Conservation (phyloP, 2,888 invertebrate genomes). For the Troglohyphantes excavatus region DNA sequence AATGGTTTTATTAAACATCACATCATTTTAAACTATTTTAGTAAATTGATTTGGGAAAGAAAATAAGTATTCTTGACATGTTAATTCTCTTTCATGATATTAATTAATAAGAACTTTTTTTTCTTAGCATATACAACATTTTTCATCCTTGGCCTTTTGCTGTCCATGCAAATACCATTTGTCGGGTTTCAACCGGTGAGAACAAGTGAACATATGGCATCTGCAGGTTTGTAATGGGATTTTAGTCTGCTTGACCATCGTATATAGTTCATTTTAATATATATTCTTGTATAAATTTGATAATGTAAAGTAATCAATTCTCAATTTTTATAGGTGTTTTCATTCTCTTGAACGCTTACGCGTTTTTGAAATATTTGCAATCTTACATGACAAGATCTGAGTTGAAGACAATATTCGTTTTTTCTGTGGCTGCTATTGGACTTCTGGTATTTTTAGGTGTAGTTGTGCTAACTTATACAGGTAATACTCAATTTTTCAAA, state of each 20-base stretch:
- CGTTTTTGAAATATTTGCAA: constrained; percentile 92
- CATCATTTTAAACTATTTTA: too few relatives aligned
- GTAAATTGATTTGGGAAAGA: too few relatives aligned
- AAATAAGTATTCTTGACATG: too few relatives aligned
- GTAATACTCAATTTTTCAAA: constrained; percentile 83
- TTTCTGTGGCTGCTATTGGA: constrained; percentile 88
- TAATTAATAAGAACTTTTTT: constrained; percentile 41
- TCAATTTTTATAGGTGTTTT: constrained; percentile 90
- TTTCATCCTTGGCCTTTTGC: constrained; percentile 96
- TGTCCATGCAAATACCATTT: constrained; percentile 96
- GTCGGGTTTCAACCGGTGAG: constrained; percentile 97
- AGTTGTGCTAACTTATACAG: constrained; percentile 93
- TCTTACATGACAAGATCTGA: constrained; percentile 93
- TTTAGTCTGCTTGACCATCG: not conserved
- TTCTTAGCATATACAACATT: constrained; percentile 96
- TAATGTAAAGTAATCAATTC: not conserved
- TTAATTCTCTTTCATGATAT: too few relatives aligned
- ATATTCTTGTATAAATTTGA: not conserved
- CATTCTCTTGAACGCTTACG: constrained; percentile 94
- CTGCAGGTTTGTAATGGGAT: constrained; percentile 86
- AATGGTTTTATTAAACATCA: too few relatives aligned
- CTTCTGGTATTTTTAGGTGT: constrained; percentile 91
- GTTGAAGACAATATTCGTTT: constrained; percentile 92
- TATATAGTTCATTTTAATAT: not conserved
- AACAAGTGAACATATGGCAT: constrained; percentile 99